Base-by-base conservation (phyloP, 2,797 vertebrate genomes). In the Macroramphosus scolopax region DNA sequence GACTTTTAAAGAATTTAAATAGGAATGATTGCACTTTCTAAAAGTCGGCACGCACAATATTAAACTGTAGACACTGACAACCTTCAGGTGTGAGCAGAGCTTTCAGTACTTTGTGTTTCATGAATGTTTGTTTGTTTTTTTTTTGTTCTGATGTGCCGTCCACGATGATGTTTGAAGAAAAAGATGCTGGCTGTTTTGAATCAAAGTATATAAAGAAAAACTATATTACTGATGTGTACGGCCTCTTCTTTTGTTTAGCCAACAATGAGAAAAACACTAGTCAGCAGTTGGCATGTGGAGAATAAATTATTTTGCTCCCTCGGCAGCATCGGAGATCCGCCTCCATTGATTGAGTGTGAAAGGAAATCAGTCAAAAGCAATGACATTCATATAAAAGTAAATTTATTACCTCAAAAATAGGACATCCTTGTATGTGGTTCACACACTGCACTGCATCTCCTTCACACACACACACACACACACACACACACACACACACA, bases 331-430 rank as follows among this genome's bases (percentile, higher is more conserved):
- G 20, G 28, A 49, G 2, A 30, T 38, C 7, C 17, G 10, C 22
- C 3, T 34, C 35, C 30, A 25, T 4, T 18, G 29, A 63, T 16
- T 46, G 36, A 11, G 20, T 32, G 18, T 35, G 25, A 34, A 39
- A 44, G 41, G 48, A 68, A n/a, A 40, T 37, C 50, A 77, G 15
- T 37, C 52, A 44, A 50, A 52, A 54, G 26, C 63, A 67, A 18
- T 45, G 14, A 8, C 31, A 49, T 72, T 78, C 34, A 66, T 87
- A 82, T 14, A 89, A 89, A 91, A 84, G 79, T 83, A 85, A 67
- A 83, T 90, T 88, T 88, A 87, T 87, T 89, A 67, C 63, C 77
- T 80, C 80, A 88, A 87, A 85, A 87, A 82, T 84, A 87, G 60
- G 84, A 81, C 78, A 73, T 78, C 71, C 75, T 36, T 72, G 59